phyloP scores from a whole-genome alignment of 2,113 vertebrate species.

The Gobius niger region DNA sequence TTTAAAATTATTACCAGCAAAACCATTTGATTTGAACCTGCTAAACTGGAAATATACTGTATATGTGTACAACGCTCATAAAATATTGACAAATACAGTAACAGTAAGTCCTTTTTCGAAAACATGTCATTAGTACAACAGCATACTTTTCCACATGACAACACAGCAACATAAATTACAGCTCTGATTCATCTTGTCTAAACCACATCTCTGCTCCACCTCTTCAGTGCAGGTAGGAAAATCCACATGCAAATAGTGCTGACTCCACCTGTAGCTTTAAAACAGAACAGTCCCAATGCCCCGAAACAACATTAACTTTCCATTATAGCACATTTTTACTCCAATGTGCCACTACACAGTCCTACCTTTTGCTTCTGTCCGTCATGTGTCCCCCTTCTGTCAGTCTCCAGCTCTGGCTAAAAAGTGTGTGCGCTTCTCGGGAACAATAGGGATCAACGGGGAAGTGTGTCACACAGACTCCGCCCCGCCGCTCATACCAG shows the following conservation, averaged over 20 bases:
- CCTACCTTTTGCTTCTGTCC: slow-evolving; percentile 35
- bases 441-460: slow-evolving; percentile 8
- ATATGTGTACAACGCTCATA: too few species aligned
- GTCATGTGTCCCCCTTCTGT: background rate
- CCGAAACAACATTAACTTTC: background rate
- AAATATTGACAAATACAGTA: too few species aligned
- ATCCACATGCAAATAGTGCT: background rate
- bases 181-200: background rate
- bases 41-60: too few species aligned
- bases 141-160: too few species aligned
- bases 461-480: slow-evolving; percentile 37
- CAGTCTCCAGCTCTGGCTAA: background rate
- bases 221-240: background rate
- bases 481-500: slow-evolving; percentile 48
- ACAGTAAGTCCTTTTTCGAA: too few species aligned
- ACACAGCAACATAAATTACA: too few species aligned
- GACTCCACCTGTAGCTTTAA: background rate
- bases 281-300: background rate
- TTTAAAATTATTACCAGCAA: too few species aligned
- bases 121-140: too few species aligned
- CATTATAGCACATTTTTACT: too few species aligned
- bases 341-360: too few species aligned
- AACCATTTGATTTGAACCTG: too few species aligned
- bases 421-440: background rate
- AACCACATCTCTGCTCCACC: background rate